These are phyloP conservation scores for Yponomeuta cagnagella DNA, from an alignment of 2,888 invertebrate genomes.

Conservation along the genomic window DNA sequence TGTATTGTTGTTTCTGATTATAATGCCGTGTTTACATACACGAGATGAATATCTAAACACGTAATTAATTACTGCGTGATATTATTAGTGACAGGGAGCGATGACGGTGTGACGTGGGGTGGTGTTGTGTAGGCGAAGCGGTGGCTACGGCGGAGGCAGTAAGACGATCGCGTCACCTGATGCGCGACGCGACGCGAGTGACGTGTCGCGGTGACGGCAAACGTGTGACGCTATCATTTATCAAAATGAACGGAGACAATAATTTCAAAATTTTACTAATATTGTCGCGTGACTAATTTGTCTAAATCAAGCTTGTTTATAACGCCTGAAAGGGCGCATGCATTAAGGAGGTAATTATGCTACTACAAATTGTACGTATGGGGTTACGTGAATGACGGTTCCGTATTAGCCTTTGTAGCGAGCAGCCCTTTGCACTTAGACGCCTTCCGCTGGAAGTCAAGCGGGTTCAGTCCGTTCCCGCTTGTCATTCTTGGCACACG, in stretches of 20 bases:
- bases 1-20: slow-evolving; percentile 14
- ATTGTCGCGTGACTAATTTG: not conserved
- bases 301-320: not conserved
- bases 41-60: slow-evolving; percentile 40
- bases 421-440: slow-evolving; percentile 51
- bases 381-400: not conserved
- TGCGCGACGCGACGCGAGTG: slow-evolving; percentile 1
- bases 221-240: not conserved
- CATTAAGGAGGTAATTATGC: not conserved
- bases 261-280: not conserved
- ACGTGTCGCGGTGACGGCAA: not conserved
- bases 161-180: slow-evolving; percentile 12
- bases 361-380: not conserved
- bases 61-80: slow-evolving; percentile 57
- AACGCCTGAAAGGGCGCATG: not conserved
- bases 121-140: slow-evolving; percentile 31
- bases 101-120: slow-evolving; percentile 32
- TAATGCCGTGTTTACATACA: slow-evolving; percentile 41
- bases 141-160: slow-evolving; percentile 37
- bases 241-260: not conserved
- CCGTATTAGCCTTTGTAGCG: slow-evolving; percentile 20
- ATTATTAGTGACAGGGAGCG: slow-evolving; percentile 53
- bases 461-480: slow-evolving; percentile 51
- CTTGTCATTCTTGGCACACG: slow-evolving; percentile 48
- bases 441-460: slow-evolving; percentile 52